A percentile compares a stretch with the other conserved stretches of the same genome.
These are phyloP conservation scores for Ophioninae sp. DNA, from an alignment of 2,888 invertebrate genomes.

Conservation along the genomic window DNA sequence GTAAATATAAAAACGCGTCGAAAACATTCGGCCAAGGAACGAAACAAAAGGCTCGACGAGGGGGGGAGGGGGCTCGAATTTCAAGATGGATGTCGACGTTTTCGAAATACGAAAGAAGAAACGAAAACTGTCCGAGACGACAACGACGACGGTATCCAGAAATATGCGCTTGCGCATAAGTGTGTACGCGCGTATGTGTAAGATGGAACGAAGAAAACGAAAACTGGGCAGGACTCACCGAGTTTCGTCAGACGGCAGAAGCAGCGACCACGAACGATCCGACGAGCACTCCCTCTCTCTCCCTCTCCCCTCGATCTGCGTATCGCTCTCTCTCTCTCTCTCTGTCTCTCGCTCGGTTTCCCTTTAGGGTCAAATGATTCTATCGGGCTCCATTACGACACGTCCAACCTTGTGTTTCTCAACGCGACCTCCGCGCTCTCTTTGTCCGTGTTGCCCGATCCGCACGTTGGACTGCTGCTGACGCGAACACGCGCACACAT, in stretches of 20 bases:
- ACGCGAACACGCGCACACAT: slow-evolving; percentile 10
- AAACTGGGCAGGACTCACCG: slow-evolving; percentile 10
- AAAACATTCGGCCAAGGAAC: not conserved
- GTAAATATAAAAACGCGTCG: not conserved
- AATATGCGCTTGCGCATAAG: not conserved
- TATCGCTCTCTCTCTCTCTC: no score
- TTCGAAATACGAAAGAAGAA: not conserved
- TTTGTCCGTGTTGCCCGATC: slow-evolving; percentile 20
- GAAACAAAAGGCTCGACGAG: not conserved
- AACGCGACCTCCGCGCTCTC: slow-evolving; percentile 26
- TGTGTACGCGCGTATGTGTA: not conserved
- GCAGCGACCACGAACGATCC: slow-evolving; percentile 31
- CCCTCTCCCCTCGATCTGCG: no score
- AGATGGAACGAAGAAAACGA: not conserved
- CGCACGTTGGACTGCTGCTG: not conserved
- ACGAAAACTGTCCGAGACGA: not conserved
- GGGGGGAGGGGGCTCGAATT: not conserved
- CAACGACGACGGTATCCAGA: not conserved
- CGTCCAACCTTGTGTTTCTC: slow-evolving; percentile 43
- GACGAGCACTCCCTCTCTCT: slow-evolving; percentile 69
- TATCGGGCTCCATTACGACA: slow-evolving; percentile 71
- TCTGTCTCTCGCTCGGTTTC: slow-evolving; percentile 66
- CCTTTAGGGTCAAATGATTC: slow-evolving; percentile 77
- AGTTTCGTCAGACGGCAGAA: slow-evolving; percentile 18
- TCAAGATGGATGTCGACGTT: not conserved